Base-by-base conservation (phyloP, 2,113 vertebrate species). In the Nerophis ophidion region DNA sequence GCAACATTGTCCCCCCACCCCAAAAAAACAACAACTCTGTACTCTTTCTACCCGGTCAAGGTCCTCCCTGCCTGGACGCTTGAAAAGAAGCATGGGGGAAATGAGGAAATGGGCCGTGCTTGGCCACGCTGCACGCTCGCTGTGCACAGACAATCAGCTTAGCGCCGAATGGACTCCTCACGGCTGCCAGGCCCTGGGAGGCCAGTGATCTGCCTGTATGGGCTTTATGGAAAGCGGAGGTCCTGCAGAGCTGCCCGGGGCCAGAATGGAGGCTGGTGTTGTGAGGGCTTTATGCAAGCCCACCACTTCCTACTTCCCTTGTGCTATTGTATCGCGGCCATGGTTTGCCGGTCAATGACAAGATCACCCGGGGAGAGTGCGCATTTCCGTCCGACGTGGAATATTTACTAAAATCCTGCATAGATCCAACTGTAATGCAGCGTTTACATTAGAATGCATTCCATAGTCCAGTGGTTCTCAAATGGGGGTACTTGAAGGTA, bases 91-190 rank as follows among this genome's bases (percentile, higher is more conserved):
- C 75, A 58, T 68, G 69, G 70, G 64, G 63, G 74, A 81, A 80
- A 81, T 8, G 71, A 84, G 79, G 79, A 86, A 84, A 87, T 79
- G 77, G 80, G 80, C 76, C 65, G 7, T 78, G 75, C 63, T 82
- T 77, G 76, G 75, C 74, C 75, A 77, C 75, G 67, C 81, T 71
- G 75, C 80, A 74, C 63, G 76, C 75, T 82, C 77, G 80, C 79
- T 79, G 75, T 72, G 72, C 71, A 65, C 77, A 72, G 55, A 82
- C 79, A 85, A 81, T 83, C 82, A 76, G 70, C 68, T 76, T 78
- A 77, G 76, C 66, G 77, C 40, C 84, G 82, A 87, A 87, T 84
- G 60, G 82, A 78, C 65, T 70, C 77, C 65, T 74, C 72, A 64
- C 79, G 71, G 79, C 75, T 60, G 52, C 75, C 47, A 19, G 60